Base-by-base conservation (phyloP, 1,140 invertebrate genomes). In the Lycorma delicatula region DNA sequence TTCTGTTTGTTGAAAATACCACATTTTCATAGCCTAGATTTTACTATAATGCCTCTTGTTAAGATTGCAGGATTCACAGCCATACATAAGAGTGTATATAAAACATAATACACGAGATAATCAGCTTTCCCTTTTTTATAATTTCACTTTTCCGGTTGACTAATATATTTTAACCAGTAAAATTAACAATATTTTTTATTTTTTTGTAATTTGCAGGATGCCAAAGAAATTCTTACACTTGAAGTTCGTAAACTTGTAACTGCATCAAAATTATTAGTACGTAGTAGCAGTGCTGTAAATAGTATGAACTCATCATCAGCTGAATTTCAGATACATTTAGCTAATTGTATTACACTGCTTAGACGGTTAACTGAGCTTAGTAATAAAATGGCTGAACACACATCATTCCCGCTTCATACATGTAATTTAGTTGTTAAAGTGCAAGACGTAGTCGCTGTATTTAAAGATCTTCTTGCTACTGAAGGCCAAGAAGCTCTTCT, bases 201-300 rank as follows among this genome's bases (percentile, higher is more conserved):
- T n/a, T n/a, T n/a, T n/a, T n/a, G n/a, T n/a, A n/a, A n/a, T n/a
- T n/a, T n/a, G n/a, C 73, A 85, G 75, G 75, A 76, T 12, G 84
- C 86, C 4, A 82, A 84, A 66, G 87, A 89, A 58, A 81, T 85
- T 63, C 71, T 93, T n/a, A 86, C 86, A 0, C 76, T 80, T 27
- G 86, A 90, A 69, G 86, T 88, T 0, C 76, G 89, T 50, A 82
- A 86, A 9, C 79, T 93, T 64, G 89, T 93, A 31, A 88, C 85
- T 0, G 84, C 88, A 25, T 90, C 88, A 7, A 89, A 93, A 62
- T 74, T 85, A 34, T 76, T 94, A 59, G 89, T 93, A 12, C 86
- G 88, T 46, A 66, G 66, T 38, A 68, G 60, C 28, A 49, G 36
- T 11, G 57, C 47, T 29, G 54, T 54, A 27, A 59, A 56, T 23